These are phyloP conservation scores for Rhadina sibilatrix DNA, from an alignment of 2,113 vertebrate species.

Conservation along the genomic window DNA sequence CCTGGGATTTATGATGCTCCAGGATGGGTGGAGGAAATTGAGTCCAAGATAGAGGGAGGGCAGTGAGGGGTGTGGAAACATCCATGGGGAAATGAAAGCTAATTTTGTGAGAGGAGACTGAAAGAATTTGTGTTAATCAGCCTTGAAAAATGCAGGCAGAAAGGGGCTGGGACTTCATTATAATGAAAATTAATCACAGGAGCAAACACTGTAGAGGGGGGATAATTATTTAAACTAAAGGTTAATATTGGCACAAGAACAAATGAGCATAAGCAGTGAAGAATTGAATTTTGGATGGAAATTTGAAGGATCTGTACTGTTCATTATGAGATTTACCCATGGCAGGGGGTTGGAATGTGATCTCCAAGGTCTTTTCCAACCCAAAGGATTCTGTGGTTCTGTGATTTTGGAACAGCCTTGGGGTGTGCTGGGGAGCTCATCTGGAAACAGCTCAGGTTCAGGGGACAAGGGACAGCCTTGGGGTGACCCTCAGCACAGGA, in stretches of 20 bases:
- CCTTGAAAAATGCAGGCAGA: background rate
- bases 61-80: background rate
- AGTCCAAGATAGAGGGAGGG: background rate
- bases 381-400: background rate
- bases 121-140: background rate
- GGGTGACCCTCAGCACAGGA: background rate
- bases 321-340: background rate
- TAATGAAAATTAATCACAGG: background rate
- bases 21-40: background rate
- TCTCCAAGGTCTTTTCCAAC: background rate
- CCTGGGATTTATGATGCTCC: background rate
- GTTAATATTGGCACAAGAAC: background rate
- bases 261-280: background rate
- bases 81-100: background rate
- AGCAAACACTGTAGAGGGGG: background rate
- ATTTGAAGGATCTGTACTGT: background rate
- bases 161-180: background rate
- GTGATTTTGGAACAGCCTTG: rapidly evolving
- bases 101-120: background rate
- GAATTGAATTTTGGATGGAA: background rate
- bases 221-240: conserved; percentile 15
- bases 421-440: rapidly evolving
- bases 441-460: rapidly evolving
- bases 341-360: background rate
- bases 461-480: background rate